Evolutionary conservation across 35 echinoderm and acorn worm species (phyloP), one percentile per base, ranked within the genome.

Genomic region (Heliocidaris erythrogramma): DNA sequence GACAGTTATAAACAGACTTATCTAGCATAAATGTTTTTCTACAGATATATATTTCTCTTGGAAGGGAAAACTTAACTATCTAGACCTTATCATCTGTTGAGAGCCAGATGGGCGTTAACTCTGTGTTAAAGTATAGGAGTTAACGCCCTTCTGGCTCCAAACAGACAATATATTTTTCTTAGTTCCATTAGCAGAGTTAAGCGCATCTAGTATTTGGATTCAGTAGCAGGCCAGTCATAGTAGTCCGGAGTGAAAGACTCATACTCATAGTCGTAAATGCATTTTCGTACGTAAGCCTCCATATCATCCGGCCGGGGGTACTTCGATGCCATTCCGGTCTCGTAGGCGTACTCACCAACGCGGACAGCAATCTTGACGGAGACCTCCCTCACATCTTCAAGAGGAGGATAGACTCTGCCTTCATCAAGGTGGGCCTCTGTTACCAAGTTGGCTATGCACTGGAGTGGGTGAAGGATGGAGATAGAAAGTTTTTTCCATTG

Each of bases 401-500:
- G 93, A 24, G 98, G 98, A 31, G 98, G 98, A 65, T 99, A 99
- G 90, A 99, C 96, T 2, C 98, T 93, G 24, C 98, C 98, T 69
- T 99, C 98, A n/a, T 95, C 90, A 2, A 99, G 85, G 96, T 99
- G 94, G 8, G 94, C 94, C 29, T 97, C 30, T 18, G 98, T 99
- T 18, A 99, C 98, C 31, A 97, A 69, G 14, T 92, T 84, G 21
- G 98, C 98, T 49, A 97, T 93, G 30, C 94, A 93, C 98, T 99
- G 94, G 47, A 59, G 7, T 32, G 31, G 85, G 85, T 29, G 13
- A 32, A 86, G 31, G 85, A 86, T 29, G 2, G 10, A 9, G 10
- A 3, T n/a, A 42, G 35, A 42, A 42, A 42, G 35, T 42, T 42
- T 42, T 42, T 42, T 42, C 35, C 3, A 42, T 42, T 42, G 3